Evolutionary conservation across 2,888 invertebrate species (phyloP).

Genomic region (Megaustenia siamemsis): DNA sequence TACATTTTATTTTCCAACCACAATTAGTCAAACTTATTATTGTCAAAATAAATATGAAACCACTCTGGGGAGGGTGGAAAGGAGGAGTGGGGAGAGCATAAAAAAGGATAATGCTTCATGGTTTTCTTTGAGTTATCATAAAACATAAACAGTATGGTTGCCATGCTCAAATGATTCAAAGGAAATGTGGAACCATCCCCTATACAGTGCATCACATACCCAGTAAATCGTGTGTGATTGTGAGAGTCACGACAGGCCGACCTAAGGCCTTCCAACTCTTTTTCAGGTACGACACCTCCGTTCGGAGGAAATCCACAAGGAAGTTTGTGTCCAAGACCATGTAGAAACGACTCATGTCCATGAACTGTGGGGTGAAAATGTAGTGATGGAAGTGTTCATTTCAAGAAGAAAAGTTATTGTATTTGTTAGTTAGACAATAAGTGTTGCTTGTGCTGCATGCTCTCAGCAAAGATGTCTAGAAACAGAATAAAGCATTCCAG

Average conservation of each 20-base stretch:
- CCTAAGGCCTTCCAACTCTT: slow-evolving; percentile 99
- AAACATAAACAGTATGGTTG: too few relatives aligned
- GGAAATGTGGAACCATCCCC: neutral
- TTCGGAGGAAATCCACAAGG: slow-evolving; percentile 98
- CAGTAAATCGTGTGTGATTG: slow-evolving; percentile 64
- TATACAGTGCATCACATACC: slow-evolving; percentile 60
- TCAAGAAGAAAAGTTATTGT: neutral
- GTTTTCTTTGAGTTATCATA: too few relatives aligned
- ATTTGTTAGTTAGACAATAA: neutral
- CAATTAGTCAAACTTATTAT: too few relatives aligned
- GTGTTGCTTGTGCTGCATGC: neutral
- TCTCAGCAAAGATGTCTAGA: neutral
- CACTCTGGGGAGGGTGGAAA: too few relatives aligned
- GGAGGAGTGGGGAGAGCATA: too few relatives aligned
- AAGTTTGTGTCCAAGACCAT: slow-evolving; percentile 98
- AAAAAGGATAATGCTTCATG: too few relatives aligned
- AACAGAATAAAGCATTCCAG: neutral
- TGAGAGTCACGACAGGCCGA: slow-evolving; percentile 85
- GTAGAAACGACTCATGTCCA: slow-evolving; percentile 98
- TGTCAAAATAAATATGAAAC: too few relatives aligned
- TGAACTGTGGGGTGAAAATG: slow-evolving; percentile 86
- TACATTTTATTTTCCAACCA: too few relatives aligned
- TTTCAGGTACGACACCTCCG: slow-evolving; percentile 98
- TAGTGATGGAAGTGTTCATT: slow-evolving; percentile 28
- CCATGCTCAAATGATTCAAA: too few relatives aligned